Conservation (phyloP, 2,888 invertebrate genomes). For the Hirtodrosophila duncani region DNA sequence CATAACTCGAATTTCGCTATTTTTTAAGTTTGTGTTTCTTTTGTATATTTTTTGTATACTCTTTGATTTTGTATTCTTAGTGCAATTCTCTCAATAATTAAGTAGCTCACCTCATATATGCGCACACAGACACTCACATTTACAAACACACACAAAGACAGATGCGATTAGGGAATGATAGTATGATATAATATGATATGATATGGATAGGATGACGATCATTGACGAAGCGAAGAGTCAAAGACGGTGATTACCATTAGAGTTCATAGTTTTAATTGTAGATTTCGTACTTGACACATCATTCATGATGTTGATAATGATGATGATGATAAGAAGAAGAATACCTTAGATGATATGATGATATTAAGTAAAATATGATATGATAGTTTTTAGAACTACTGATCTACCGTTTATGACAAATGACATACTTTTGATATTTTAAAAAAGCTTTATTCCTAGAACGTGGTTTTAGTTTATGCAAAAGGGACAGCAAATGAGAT, state of each 20-base stretch:
- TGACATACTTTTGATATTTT: constrained; percentile 28
- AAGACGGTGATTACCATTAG: constrained; percentile 17
- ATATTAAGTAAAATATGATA: constrained; percentile 3
- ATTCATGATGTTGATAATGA: too few relatives aligned
- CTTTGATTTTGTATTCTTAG: constrained; percentile 6
- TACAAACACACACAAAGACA: constrained; percentile 20
- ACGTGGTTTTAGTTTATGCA: constrained; percentile 25
- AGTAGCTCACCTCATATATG: too few relatives aligned
- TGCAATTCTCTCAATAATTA: constrained; percentile 8
- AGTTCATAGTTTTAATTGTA: constrained; percentile 40
- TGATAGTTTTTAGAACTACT: constrained; percentile 17
- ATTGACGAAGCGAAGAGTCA: constrained; percentile 21
- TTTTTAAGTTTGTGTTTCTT: constrained; percentile 24
- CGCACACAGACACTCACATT: constrained; percentile 15
- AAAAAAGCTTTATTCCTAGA: constrained; percentile 53
- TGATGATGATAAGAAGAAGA: too few relatives aligned
- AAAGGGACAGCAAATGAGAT: constrained; percentile 15
- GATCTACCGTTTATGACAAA: constrained; percentile 20
- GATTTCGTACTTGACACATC: constrained; percentile 50
- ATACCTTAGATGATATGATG: constrained; percentile 22
- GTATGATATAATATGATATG: not conserved
- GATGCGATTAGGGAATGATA: constrained; percentile 5
- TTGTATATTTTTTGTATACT: constrained; percentile 1
- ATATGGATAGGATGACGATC: too few relatives aligned
- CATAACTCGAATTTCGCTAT: constrained; percentile 30